Evolutionary conservation across 2,888 invertebrate genomes (phyloP).

Genomic region (Acrocyrtus sp.): DNA sequence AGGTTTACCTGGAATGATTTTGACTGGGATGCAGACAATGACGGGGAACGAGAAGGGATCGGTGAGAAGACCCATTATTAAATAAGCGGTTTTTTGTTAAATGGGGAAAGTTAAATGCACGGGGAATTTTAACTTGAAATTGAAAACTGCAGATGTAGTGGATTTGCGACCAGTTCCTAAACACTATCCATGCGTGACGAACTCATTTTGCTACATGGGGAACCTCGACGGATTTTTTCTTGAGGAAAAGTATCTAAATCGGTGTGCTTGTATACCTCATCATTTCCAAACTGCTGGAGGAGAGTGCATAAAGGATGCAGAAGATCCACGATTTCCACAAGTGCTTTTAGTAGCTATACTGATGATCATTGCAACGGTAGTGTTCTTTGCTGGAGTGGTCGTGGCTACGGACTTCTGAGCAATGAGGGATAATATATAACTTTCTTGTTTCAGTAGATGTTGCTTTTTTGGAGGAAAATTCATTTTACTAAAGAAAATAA

Average conservation of each 20-base stretch:
- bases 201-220: slow-evolving; percentile 17
- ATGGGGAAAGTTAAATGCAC: neutral
- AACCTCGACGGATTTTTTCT: slow-evolving; percentile 1
- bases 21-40: slow-evolving; percentile 8
- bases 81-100: too few species aligned
- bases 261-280: slow-evolving; percentile 15
- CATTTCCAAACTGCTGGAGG: slow-evolving; percentile 2
- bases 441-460: too few species aligned
- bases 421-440: too few species aligned
- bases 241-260: neutral
- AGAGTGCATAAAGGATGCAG: slow-evolving; percentile 11
- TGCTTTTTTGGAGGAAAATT: too few species aligned
- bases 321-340: neutral
- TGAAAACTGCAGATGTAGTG: slow-evolving; percentile 11
- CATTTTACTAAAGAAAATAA: too few species aligned
- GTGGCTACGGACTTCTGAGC: too few species aligned
- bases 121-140: neutral
- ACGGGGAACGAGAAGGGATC: slow-evolving; percentile 5
- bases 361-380: neutral
- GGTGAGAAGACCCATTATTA: slow-evolving; percentile 4
- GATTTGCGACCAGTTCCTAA: slow-evolving; percentile 14
- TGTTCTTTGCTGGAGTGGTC: slow-evolving; percentile 1
- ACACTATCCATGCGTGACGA: slow-evolving; percentile 16
- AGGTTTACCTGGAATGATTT: slow-evolving; percentile 17
- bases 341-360: neutral